Evolutionary conservation across 2,888 invertebrate genomes (phyloP), one percentile per base, ranked within the genome.

Genomic region (Leptarthrus brevirostris): DNA sequence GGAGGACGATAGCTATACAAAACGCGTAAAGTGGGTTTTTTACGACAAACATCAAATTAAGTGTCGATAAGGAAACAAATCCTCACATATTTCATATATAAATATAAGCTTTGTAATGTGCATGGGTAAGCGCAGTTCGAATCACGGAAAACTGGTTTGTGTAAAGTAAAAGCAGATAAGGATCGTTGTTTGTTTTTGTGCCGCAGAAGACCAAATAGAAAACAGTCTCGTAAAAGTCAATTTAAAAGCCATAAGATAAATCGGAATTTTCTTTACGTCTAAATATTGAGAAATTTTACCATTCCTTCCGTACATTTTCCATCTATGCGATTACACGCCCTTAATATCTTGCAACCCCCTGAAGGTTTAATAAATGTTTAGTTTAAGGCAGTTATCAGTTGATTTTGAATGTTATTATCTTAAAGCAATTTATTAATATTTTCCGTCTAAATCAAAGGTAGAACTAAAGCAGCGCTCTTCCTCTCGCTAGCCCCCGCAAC

Each of bases 31-130:
- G 70, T 71, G 36, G 64, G 74, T 71, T 71, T 74, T 74, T 74
- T 74, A 74, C 61, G 71, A 71, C 71, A 52, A 74, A 40, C 74
- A 74, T 74, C 74, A 74, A 74, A 74, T 71, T 74, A 74, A 74
- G 74, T 49, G 69, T 61, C 74, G 74, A 71, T 74, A 74, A 74
- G 71, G 52, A 64, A 30, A 30, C 49, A 61, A 52, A 71, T 61
- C 61, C 71, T 64, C 74, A 53, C 52, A 61, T 71, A 53, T 49
- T 52, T 56, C 40, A 18, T 56, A 72, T 52, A 71, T 72, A 40
- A 72, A 53, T 44, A 18, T 52, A 70, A 49, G 30, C 3, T 30
- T 3, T 30, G 8, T 30, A 30, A 8, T 30, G 40, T 40, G n/a
- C n/a, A 12, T 40, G 3, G 0, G 40, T 2, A 40, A 40, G n/a